Percentiles rank a stretch among this genome's conserved stretches.
Conservation (phyloP, 2,888 invertebrate genomes). For the Cyclophora albipunctata region DNA sequence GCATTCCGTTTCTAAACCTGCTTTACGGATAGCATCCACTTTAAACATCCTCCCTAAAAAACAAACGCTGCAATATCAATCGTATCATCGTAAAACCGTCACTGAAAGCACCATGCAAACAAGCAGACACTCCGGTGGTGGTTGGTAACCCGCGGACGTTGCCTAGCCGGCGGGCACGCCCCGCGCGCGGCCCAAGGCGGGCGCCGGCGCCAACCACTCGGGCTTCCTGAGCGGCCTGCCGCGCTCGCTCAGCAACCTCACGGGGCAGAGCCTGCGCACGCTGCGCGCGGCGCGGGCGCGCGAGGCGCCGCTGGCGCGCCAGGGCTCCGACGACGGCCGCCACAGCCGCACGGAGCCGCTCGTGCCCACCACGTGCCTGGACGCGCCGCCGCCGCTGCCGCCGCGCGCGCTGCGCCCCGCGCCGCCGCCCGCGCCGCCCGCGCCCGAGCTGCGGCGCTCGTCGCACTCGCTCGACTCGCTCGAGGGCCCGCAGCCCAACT, state of each 20-base stretch:
- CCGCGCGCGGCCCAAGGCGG: constrained; percentile 14
- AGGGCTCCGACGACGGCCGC: constrained; percentile 47
- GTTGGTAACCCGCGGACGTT: neutral
- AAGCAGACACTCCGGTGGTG: neutral
- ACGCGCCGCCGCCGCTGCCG: constrained; percentile 56
- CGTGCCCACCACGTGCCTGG: constrained; percentile 61
- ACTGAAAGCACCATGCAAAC: neutral
- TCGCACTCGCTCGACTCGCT: constrained; percentile 55
- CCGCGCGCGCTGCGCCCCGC: constrained; percentile 39
- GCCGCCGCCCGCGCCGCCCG: constrained; percentile 27
- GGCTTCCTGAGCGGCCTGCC: constrained; percentile 66
- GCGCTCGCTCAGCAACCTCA: constrained; percentile 63
- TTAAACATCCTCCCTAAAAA: too few relatives aligned
- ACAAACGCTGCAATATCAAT: too few relatives aligned
- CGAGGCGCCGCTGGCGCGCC: constrained; percentile 42
- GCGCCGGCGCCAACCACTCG: constrained; percentile 25
- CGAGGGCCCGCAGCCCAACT: constrained; percentile 71
- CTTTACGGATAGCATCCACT: too few relatives aligned
- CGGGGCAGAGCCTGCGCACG: constrained; percentile 60
- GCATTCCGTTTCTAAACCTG: too few relatives aligned
- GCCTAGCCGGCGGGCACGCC: constrained; percentile 20
- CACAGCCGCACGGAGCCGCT: constrained; percentile 57
- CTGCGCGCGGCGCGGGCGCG: constrained; percentile 46
- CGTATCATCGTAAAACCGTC: too few relatives aligned
- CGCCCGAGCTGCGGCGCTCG: constrained; percentile 37